Base-by-base conservation (phyloP, 2,797 vertebrate genomes). In the Sebastes wilsoni region DNA sequence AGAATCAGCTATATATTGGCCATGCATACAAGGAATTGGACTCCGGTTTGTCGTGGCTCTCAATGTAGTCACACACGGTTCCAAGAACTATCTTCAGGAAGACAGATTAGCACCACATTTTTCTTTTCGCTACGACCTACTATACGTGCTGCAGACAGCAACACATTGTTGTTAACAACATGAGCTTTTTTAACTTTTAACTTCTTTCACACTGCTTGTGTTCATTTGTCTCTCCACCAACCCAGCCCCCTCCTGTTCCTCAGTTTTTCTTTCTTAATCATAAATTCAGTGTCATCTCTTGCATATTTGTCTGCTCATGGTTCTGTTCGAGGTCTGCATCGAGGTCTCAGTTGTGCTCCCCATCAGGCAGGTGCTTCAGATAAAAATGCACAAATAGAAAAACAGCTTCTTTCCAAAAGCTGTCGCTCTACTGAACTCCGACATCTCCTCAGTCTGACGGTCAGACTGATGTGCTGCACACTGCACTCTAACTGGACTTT, bases 251-350 rank as follows among this genome's bases (percentile, higher is more conserved):
- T 5, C 11, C n/a, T 20, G 5, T 30, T 7, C 61, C 22, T 56
- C n/a, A 38, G 5, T 22, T 60, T 75, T 14, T 73, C 52, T 58
- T 7, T 66, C 14, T 42, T 18, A 38, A 62, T 81, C 2, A 34
- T 34, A 22, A 10, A 67, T 60, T 62, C 34, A 36, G 10, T n/a
- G 3, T 4, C 12, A 52, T 72, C 34, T 66, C 9, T 66, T 52
- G 2, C 5, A 6, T 3, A 2, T 60, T 60, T 36, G 28, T 66
- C 25, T 28, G 2, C 5, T 49, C 2, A 23, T 61, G 8, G 25
- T 25, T 72, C 8, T 61, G 16, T 25, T 77, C 20, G 38, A 42
- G 38, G 38, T 42, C 34, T 62, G 13, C n/a, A 38, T n/a, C 14
- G 3, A 10, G 10, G 23, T 32, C 11, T 32, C 3, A 22, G 14